Base-by-base conservation (phyloP, 2,113 vertebrate species). In the Burhinus oedicnemus region DNA sequence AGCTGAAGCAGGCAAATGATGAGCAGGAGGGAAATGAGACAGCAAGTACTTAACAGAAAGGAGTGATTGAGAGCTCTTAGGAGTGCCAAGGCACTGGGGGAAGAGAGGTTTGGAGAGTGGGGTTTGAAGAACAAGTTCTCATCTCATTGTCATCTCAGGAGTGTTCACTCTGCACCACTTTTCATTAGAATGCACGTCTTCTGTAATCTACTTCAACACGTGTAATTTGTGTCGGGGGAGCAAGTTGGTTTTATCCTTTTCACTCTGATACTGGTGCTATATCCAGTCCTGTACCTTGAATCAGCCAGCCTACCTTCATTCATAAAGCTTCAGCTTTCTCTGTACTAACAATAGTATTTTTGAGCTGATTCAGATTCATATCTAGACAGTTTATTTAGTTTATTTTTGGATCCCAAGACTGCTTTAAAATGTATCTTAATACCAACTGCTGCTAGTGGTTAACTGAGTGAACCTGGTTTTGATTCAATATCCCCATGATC, bases 41-140 rank as follows among this genome's bases (percentile, higher is more conserved):
- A 82, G 78, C 15, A 44, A 62, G 42, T n/a, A 45, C 95, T 94
- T 84, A 36, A 47, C 52, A 66, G 69, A 61, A 49, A 87, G 42
- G 77, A 94, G 70, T 16, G 74, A 54, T 14, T 51, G 93, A 96
- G 87, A 94, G 70, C 91, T 87, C 81, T 95, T 42, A 51, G 51
- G 54, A 95, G 65, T 54, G 74, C 75, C 66, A 79, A 68, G 83
- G 64, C 0, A 0, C 12, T 2, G 26, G 68, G 19, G n/a, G 55
- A 83, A 68, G 74, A 87, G 87, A 77, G 64, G 15, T 4, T 91
- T 88, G 87, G 23, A 82, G 70, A 87, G 29, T 8, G 62, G 78
- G 34, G 20, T 65, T 52, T 79, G 92, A 69, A 92, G 90, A 82
- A 76, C 40, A 20, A 49, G 80, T 77, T 93, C 84, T 79, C 15